Base-by-base conservation (phyloP, 2,113 vertebrate genomes). In the Myxocyprinus asiaticus region DNA sequence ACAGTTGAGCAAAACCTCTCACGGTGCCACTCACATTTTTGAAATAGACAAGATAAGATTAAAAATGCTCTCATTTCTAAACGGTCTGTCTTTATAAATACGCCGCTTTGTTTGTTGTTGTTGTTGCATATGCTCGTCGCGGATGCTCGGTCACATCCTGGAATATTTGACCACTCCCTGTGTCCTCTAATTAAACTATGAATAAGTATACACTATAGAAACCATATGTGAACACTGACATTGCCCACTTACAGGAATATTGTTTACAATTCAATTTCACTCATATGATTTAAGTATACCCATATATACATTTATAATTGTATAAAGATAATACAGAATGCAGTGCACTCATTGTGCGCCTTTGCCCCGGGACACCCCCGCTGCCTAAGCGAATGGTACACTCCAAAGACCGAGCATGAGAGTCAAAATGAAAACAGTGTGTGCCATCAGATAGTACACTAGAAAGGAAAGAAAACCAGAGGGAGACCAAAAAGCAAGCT, bases 391-490 rank as follows among this genome's bases (percentile, higher is more conserved):
- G 14, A 81, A 84, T 81, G 82, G 82, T 84, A 59, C 79, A 70
- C 50, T 78, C 82, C 82, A 78, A 83, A 83, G 79, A 78, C 74
- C 2, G 15, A 64, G 72, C 77, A 74, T 64, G 78, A 59, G 75
- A 75, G 69, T 43, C 65, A 15, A 77, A 56, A 70, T 78, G 68
- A 80, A 75, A 50, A 67, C 76, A 15, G 59, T 43, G 79, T 63
- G 72, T 75, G 43, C 72, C 59, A 75, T 63, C 72, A 75, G 56
- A 75, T 51, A 63, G 14, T 59, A 70, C 17, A 61, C 33, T 11
- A 33, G 72, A 42, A 63, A 75, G 53, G 48, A 9, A 63, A 5
- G 33, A 67, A 48, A 75, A n/a, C 22, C 67, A 4, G 33, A 22
- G 42, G 68, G n/a, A 61, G 7, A 17, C 7, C 3, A n/a, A 9